These are phyloP conservation scores for Mallotus villosus DNA, from an alignment of 2,797 vertebrate species.

Conservation along the genomic window DNA sequence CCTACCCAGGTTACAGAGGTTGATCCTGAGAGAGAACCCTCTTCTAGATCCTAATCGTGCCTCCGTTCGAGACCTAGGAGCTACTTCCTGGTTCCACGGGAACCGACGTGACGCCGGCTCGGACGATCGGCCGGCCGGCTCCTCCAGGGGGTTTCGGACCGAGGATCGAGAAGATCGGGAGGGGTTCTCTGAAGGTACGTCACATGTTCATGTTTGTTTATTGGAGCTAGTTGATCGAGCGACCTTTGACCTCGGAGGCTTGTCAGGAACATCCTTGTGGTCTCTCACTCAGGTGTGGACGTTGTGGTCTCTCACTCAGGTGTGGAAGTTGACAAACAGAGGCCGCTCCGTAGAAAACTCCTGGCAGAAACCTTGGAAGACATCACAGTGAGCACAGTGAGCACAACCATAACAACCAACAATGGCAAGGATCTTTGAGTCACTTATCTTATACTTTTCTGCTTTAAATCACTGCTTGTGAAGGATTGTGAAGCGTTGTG, in stretches of 20 bases:
- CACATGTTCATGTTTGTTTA: neutral
- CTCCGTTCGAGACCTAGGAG: constrained; percentile 30
- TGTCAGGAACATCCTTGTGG: neutral
- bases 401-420: neutral
- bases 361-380: neutral
- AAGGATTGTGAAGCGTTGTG: no score
- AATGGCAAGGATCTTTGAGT: constrained; percentile 1
- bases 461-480: neutral
- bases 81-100: constrained; percentile 49
- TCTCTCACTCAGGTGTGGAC: neutral
- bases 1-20: constrained; percentile 56
- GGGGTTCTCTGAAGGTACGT: neutral
- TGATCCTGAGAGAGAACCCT: constrained; percentile 63
- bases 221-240: neutral
- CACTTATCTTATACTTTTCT: neutral
- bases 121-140: constrained; percentile 33
- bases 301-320: neutral
- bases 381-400: neutral
- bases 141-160: neutral
- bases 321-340: neutral
- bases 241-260: neutral
- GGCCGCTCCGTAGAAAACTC: constrained; percentile 36
- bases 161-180: neutral
- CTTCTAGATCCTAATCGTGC: constrained; percentile 37
- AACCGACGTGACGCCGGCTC: constrained; percentile 10